Evolutionary conservation across 2,797 vertebrate species (phyloP), one percentile per base, ranked within the genome.

Genomic region (Chaetodon trifasciatus): DNA sequence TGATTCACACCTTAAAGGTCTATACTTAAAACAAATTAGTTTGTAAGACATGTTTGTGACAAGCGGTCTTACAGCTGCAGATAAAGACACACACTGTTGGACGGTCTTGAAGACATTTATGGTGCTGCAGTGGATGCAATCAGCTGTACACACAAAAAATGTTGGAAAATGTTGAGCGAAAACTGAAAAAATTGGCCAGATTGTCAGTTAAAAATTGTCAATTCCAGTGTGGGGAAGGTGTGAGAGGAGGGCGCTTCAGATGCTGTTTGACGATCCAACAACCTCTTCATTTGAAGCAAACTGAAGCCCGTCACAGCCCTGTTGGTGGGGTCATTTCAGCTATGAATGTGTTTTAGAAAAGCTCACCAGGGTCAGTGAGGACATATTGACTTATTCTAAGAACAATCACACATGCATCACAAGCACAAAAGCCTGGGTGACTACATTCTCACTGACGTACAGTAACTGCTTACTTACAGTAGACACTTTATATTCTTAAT

Each of bases 401-500:
- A 58, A 35, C 39, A 44, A 63, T 16, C 37, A 19, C 1, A 9
- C 11, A 37, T 44, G 55, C 28, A 56, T 46, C 44, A 65, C 55
- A 8, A 71, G 21, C 24, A 77, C 44, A 76, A 56, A 67, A 37
- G 6, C 62, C 16, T 56, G 24, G 60, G 8, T 55, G 35, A 47
- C 42, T 69, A 16, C 5, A 52, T 47, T 19, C 19, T 17, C 46
- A 47, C 8, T 35, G 24, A 47, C 17, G 15, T 16, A 44, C 32
- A 46, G 13, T 67, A 39, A 52, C 17, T 47, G 13, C 16, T 42
- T 65, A 79, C 44, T 61, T 24, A 55, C 42, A 39, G 49, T 32
- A 15, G 58, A 85, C 66, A 69, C 13, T 56, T 56, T 61, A 47
- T 78, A 57, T 24, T 65, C 49, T 55, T 50, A 39, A 52, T 58